Percentiles rank a stretch among this genome's conserved stretches.
Evolutionary conservation across 1,140 invertebrate genomes (phyloP).

Genomic region (Micrasema minimum): DNA sequence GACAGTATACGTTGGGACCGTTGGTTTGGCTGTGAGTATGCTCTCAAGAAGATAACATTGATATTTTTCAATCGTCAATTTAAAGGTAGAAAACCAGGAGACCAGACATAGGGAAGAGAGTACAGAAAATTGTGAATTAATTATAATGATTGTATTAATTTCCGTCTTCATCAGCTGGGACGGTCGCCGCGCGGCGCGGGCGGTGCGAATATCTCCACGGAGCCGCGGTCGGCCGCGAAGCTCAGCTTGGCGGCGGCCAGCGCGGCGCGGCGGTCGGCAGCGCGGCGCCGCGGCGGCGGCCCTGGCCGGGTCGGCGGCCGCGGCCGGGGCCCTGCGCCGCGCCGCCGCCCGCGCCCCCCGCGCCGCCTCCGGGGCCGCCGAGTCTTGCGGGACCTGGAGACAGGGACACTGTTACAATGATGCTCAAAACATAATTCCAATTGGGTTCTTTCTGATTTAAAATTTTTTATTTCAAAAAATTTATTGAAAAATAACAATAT

Average conservation of each 20-base stretch:
- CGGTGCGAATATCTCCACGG: constrained; percentile 43
- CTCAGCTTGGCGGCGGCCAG: background rate
- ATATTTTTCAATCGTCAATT: too few relatives aligned
- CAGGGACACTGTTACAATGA: constrained; percentile 28
- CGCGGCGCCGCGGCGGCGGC: constrained; percentile 24
- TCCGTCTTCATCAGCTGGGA: constrained; percentile 2
- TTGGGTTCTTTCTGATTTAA: background rate
- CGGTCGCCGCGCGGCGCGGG: background rate
- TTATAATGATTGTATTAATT: background rate
- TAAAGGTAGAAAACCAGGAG: too few relatives aligned
- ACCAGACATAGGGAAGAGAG: background rate
- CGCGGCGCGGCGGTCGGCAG: constrained; percentile 36
- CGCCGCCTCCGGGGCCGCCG: constrained; percentile 2
- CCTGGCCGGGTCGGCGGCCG: constrained; percentile 24
- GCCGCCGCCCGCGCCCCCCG: background rate
- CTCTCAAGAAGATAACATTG: too few relatives aligned
- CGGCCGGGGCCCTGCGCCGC: too few relatives aligned
- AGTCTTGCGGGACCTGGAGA: background rate
- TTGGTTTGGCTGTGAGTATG: too few relatives aligned
- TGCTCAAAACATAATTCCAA: background rate
- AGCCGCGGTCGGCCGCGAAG: background rate
- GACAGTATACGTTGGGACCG: too few relatives aligned
- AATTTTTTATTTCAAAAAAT: background rate
- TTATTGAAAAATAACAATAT: too few relatives aligned
- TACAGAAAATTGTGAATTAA: background rate